These are phyloP conservation scores for Platynereis dumerilii DNA, from an alignment of 2,888 invertebrate species.

Conservation along the genomic window DNA sequence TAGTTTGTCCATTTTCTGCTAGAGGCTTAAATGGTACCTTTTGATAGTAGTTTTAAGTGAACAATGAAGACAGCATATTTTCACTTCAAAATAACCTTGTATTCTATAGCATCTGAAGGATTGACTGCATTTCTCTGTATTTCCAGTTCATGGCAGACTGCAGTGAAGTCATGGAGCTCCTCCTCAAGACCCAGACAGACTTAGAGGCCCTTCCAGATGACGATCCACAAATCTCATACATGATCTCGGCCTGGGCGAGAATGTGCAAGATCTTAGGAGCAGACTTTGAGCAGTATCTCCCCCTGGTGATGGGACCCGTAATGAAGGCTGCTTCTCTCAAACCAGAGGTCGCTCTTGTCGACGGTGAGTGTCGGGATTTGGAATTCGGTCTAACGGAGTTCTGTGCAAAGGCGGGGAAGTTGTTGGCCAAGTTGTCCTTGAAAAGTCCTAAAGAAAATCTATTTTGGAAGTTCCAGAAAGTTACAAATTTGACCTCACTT, in stretches of 20 bases:
- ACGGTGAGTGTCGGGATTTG: conserved; percentile 74
- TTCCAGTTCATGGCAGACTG: conserved; percentile 41
- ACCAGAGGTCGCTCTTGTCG: conserved; percentile 89
- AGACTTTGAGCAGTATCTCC: conserved; percentile 89
- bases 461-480: too few species aligned
- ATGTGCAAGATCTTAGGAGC: conserved; percentile 92
- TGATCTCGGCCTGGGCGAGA: conserved; percentile 98
- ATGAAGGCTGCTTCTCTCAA: conserved; percentile 90
- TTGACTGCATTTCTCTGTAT: not conserved
- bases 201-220: conserved; percentile 74
- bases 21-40: too few species aligned
- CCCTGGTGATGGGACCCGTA: conserved; percentile 94
- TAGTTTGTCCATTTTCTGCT: too few species aligned
- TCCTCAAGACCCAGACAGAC: conserved; percentile 42
- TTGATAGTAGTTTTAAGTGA: too few species aligned
- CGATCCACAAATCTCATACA: conserved; percentile 95
- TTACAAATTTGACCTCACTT: too few species aligned
- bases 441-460: too few species aligned
- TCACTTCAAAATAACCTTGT: too few species aligned
- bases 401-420: not conserved
- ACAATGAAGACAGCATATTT: too few species aligned
- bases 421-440: too few species aligned
- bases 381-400: not conserved
- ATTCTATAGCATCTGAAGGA: too few species aligned
- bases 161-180: conserved; percentile 41